Conservation (phyloP, 2,888 invertebrate species). For the Chymomyza amoena region DNA sequence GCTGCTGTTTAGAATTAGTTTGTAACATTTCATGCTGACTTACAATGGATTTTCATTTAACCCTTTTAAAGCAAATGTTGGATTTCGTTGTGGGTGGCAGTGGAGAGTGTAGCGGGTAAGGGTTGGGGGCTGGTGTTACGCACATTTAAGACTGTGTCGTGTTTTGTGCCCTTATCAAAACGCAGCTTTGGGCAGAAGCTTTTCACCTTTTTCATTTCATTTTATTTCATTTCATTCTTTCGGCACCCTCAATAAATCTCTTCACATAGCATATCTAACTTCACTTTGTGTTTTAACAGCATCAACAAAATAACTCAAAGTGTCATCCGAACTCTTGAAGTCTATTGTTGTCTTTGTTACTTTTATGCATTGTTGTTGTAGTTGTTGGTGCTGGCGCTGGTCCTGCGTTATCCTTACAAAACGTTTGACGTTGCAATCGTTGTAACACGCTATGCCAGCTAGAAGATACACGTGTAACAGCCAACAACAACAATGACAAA, state of each 20-base stretch:
- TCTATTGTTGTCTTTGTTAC: conserved; percentile 59
- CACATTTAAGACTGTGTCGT: not conserved
- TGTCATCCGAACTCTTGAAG: conserved; percentile 69
- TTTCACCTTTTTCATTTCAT: conserved; percentile 41
- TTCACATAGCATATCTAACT: conserved; percentile 52
- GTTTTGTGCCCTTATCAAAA: conserved; percentile 45
- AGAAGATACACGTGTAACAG: conserved; percentile 56
- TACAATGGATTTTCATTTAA: not conserved
- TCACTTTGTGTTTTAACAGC: conserved; percentile 53
- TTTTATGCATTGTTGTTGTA: conserved; percentile 33
- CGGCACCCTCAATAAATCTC: conserved; percentile 57
- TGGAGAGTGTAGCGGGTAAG: conserved; percentile 11
- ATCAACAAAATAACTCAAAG: conserved; percentile 69
- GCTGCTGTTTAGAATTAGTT: not conserved
- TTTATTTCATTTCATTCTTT: conserved; percentile 22
- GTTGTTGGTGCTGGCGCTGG: conserved; percentile 18
- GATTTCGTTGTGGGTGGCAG: not conserved
- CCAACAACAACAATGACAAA: conserved; percentile 33
- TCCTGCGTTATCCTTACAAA: conserved; percentile 54
- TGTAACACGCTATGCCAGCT: conserved; percentile 1
- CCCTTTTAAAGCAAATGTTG: conserved; percentile 24
- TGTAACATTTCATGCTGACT: not conserved
- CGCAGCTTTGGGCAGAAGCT: conserved; percentile 39
- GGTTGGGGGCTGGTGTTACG: not conserved
- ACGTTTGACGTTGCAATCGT: conserved; percentile 58